Evolutionary conservation across 1,140 invertebrate genomes (phyloP), one percentile per base, ranked within the genome.

Genomic region (Limonius californicus): DNA sequence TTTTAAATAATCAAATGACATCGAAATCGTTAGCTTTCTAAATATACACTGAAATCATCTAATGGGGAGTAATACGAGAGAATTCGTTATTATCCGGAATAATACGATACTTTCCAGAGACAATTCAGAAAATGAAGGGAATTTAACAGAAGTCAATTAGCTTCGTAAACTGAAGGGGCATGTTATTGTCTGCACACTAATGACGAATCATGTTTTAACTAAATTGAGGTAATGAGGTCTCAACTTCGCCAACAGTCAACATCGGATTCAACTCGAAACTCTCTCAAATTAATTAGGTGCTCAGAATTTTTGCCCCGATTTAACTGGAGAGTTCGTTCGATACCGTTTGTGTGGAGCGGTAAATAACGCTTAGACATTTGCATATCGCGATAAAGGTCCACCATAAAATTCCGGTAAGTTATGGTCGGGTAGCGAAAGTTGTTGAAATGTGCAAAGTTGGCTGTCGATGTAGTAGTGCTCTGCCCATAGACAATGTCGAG

Each of bases 131-230:
- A 30, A 14, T 21, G 55, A 35, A 16, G 50, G 20, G 9, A 57
- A 58, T 66, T 62, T 61, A 63, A 66, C 63, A 65, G 59, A 69
- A 70, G 66, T 68, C 66, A 70, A 72, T 72, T 72, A 63, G 68
- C 71, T 72, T 72, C 71, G 71, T 72, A 72, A 71, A 58, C 64
- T 59, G 39, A 59, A 69, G 67, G 61, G 66, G 55, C 54, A 62
- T 69, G 66, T 69, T 72, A 69, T 67, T 69, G 67, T 62, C 58
- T 61, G 54, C 61, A 57, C 68, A 61, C 53, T 61, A 72, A 71
- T 69, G 69, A 70, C 64, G 71, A 72, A 70, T 72, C 71, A 72
- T 72, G 71, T 70, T 72, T 70, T 62, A 69, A 68, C 66, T 70
- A 69, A 71, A 72, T 71, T 72, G 69, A 68, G 71, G 63, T 72